These are phyloP conservation scores for Deladenus siricidicola DNA, from an alignment of 2,888 invertebrate species.

Conservation along the genomic window DNA sequence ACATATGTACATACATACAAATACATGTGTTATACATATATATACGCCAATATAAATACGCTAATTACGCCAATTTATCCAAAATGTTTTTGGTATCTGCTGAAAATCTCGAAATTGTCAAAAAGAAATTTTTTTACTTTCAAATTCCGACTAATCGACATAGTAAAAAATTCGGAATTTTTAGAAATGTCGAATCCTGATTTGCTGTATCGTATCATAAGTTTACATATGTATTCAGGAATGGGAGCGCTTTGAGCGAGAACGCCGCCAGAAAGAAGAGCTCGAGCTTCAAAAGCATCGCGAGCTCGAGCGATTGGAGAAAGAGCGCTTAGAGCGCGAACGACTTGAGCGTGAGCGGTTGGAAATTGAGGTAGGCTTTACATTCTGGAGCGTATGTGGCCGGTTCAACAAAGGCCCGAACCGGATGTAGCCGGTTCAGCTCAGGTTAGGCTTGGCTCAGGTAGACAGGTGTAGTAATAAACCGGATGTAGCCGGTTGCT, in stretches of 20 bases:
- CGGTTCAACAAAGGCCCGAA: too few relatives aligned
- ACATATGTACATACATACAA: too few relatives aligned
- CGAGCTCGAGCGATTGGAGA: conserved; percentile 31
- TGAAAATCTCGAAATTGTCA: too few relatives aligned
- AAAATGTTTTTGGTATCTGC: too few relatives aligned
- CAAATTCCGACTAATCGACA: background rate
- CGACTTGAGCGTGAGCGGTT: conserved; percentile 35
- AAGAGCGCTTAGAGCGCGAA: conserved; percentile 41
- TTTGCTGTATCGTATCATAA: background rate
- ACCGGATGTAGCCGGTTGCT: too few relatives aligned
- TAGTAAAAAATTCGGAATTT: background rate
- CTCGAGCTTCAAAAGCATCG: conserved; percentile 28
- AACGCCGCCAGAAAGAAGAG: conserved; percentile 35
- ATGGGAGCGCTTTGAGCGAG: conserved; percentile 48
- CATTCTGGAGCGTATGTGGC: background rate
- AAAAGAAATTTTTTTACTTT: background rate
- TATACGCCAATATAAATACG: too few relatives aligned
- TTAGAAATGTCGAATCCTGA: background rate
- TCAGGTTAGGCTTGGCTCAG: too few relatives aligned
- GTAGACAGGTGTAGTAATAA: too few relatives aligned
- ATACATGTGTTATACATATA: too few relatives aligned
- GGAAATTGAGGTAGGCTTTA: conserved; percentile 18
- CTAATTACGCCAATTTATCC: too few relatives aligned
- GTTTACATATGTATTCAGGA: too few relatives aligned
- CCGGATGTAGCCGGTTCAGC: too few relatives aligned